phyloP scores from a whole-genome alignment of 2,113 vertebrate species.

The Pseudopipra pipra region DNA sequence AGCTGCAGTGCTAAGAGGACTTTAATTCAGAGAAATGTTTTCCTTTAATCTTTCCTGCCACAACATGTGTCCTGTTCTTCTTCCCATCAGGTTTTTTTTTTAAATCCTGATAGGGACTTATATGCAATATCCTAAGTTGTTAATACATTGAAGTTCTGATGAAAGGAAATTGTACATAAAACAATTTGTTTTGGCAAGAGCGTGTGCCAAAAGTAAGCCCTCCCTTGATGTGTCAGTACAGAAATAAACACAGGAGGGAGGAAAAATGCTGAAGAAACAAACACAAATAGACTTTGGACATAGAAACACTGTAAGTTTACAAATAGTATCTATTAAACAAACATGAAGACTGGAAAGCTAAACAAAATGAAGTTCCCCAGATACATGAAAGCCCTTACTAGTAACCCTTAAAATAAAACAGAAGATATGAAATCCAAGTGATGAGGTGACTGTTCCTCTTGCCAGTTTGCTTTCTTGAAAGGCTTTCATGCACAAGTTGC shows the following conservation, averaged over 20 bases:
- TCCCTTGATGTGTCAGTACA: slow-evolving; percentile 76
- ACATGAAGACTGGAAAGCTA: slow-evolving; percentile 65
- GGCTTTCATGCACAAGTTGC: not conserved
- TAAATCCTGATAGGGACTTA: slow-evolving; percentile 14
- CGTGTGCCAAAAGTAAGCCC: slow-evolving; percentile 59
- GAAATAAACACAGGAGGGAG: slow-evolving; percentile 71
- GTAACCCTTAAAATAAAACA: slow-evolving; percentile 43
- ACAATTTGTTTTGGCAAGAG: slow-evolving; percentile 71
- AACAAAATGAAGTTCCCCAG: slow-evolving; percentile 63
- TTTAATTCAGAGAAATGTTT: slow-evolving; percentile 11
- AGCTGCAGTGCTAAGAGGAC: not conserved
- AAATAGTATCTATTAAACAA: slow-evolving; percentile 74
- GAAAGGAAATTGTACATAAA: slow-evolving; percentile 71
- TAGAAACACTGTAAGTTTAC: slow-evolving; percentile 61
- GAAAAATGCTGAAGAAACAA: slow-evolving; percentile 67
- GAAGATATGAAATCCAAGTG: slow-evolving; percentile 51
- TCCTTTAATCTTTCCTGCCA: slow-evolving; percentile 7
- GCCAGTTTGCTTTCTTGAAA: not conserved
- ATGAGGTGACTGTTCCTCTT: slow-evolving; percentile 48
- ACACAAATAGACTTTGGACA: slow-evolving; percentile 68
- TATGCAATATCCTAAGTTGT: slow-evolving; percentile 35
- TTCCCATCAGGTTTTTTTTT: slow-evolving; percentile 14
- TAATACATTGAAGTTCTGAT: slow-evolving; percentile 67
- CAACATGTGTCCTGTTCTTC: slow-evolving; percentile 52
- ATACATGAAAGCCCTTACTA: slow-evolving; percentile 68